Base-by-base conservation (phyloP, 2,797 vertebrate species). In the Sebastes ruberrimus region DNA sequence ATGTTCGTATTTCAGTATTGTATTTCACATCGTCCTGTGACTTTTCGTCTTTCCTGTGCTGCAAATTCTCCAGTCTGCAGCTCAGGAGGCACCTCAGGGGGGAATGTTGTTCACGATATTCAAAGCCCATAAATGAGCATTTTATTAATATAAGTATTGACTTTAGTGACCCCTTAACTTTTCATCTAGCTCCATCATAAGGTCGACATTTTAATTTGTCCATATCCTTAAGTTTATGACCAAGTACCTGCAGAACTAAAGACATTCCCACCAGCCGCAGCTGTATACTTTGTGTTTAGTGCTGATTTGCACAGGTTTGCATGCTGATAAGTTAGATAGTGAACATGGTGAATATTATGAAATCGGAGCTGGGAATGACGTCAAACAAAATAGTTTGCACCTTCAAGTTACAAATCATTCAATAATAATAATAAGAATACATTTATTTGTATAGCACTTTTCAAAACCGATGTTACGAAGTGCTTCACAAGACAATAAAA, bases 21-120 rank as follows among this genome's bases (percentile, higher is more conserved):
- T 80, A 70, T 78, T 78, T 85, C 63, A 56, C 67, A 52, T 4
- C 2, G 4, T 38, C 18, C 20, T 28, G 76, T 49, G 71, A 72
- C 28, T 42, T 52, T 61, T 18, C n/a, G 30, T 28, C 35, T 67
- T 18, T 71, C 27, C 9, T 46, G 35, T 11, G 49, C 76, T 69
- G 18, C 25, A 10, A 42, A 32, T 27, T 62, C 30, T 74, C 8
- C 65, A 46, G 46, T 32, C 23, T 67, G 28, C 35, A 14, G 20
- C 7, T 4, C 32, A 30, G 3, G 27, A 60, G 1, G 57, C 9
- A 20, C 57, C 25, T 20, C 49, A 14, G 22, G n/a, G 42, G 59
- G 8, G 0, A 9, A 33, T 0, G 8, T 18, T 1, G 1, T 30
- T 33, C 18, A 22, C 4, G 3, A 6, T 49, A 6, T 72, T 23